phyloP scores from a whole-genome alignment of 2,888 invertebrate genomes.

The Epistrophe grossulariae region DNA sequence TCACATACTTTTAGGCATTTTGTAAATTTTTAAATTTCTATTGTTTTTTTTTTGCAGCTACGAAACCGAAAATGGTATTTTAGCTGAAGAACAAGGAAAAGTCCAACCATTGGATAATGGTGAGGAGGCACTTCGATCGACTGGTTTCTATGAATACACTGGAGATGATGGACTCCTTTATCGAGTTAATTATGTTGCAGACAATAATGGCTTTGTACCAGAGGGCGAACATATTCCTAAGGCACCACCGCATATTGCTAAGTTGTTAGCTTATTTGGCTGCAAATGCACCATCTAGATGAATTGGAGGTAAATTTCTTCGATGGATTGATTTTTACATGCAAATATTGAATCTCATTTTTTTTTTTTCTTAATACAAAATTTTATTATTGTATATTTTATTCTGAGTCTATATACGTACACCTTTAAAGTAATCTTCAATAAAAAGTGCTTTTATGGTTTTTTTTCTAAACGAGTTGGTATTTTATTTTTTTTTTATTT shows the following conservation, averaged over 20 bases:
- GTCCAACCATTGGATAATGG: conserved; percentile 85
- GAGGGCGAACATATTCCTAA: conserved; percentile 82
- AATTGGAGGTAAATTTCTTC: conserved; percentile 21
- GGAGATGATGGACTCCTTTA: conserved; percentile 86
- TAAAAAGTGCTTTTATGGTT: conserved; percentile 49
- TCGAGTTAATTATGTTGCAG: conserved; percentile 85
- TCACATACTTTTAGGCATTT: conserved; percentile 59
- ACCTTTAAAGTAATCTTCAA: conserved; percentile 17
- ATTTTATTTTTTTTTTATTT: conserved; percentile 19
- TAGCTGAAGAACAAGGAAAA: conserved; percentile 85
- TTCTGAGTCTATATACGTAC: conserved; percentile 13
- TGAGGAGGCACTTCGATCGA: conserved; percentile 86
- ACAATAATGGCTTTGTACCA: conserved; percentile 85
- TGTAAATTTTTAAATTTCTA: not conserved
- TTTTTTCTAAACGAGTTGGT: conserved; percentile 37
- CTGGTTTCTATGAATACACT: conserved; percentile 88
- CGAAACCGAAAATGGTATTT: conserved; percentile 86
- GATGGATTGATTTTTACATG: not conserved
- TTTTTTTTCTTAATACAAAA: not conserved
- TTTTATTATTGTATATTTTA: not conserved
- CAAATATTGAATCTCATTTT: conserved; percentile 31
- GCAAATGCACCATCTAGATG: conserved; percentile 78
- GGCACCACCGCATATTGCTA: conserved; percentile 87
- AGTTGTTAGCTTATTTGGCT: conserved; percentile 87
- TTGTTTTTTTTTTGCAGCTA: conserved; percentile 80